Conservation (phyloP, 2,797 vertebrate genomes). For the Tamandua tetradactyla region DNA sequence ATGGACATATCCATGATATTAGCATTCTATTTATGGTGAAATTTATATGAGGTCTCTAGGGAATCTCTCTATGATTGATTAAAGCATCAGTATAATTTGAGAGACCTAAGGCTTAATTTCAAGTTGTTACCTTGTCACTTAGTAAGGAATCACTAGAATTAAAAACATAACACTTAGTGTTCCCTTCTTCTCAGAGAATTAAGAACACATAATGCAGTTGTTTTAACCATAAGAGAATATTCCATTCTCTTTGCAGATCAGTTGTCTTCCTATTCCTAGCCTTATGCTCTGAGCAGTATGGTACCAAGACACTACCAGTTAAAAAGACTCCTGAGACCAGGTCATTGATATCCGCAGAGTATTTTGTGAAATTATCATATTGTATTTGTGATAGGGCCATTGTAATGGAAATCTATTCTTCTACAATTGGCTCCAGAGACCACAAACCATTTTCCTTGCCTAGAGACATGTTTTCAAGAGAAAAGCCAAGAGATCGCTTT, state of each 20-base stretch:
- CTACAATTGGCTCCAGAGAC: slow-evolving; percentile 67
- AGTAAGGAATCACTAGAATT: neutral
- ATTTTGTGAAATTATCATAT: slow-evolving; percentile 71
- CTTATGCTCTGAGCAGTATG: neutral
- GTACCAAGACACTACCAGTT: neutral
- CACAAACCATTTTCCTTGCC: slow-evolving; percentile 74
- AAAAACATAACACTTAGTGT: neutral
- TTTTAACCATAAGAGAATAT: neutral
- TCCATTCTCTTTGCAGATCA: neutral
- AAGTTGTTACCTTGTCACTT: neutral
- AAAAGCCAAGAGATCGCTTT: slow-evolving; percentile 73
- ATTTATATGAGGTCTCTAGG: neutral
- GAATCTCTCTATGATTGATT: neutral
- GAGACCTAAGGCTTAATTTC: neutral
- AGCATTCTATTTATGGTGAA: neutral
- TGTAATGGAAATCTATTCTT: slow-evolving; percentile 75
- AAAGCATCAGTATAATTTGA: neutral
- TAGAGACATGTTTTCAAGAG: slow-evolving; percentile 71
- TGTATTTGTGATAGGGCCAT: neutral
- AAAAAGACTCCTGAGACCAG: slow-evolving; percentile 32
- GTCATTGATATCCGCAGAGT: neutral
- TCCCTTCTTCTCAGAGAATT: neutral
- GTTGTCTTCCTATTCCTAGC: neutral
- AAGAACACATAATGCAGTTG: neutral
- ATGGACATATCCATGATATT: neutral